These are phyloP conservation scores for Drosophila busckii DNA, from an alignment of 1,140 invertebrate species.

Conservation along the genomic window DNA sequence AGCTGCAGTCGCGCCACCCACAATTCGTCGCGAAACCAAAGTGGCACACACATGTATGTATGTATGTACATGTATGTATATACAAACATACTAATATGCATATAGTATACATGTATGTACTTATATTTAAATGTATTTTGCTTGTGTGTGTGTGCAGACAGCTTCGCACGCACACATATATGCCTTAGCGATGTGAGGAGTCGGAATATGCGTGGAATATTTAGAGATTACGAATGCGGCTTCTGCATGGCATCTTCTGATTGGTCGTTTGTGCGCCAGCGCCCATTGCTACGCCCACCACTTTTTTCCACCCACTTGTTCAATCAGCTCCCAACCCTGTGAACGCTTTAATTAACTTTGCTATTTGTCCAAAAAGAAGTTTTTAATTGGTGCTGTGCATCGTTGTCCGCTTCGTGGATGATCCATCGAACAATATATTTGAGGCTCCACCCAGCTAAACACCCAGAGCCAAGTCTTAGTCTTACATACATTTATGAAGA, in stretches of 20 bases:
- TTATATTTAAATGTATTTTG: slow-evolving; percentile 11
- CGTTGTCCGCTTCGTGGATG: neutral
- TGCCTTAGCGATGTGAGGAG: neutral
- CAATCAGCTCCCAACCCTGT: slow-evolving; percentile 1
- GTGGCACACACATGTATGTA: too few relatives aligned
- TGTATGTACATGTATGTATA: slow-evolving; percentile 1
- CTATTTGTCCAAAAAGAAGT: slow-evolving; percentile 29
- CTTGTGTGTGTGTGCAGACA: slow-evolving; percentile 2
- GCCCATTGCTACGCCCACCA: slow-evolving; percentile 15
- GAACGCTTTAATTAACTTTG: slow-evolving; percentile 57
- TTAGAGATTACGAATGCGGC: slow-evolving; percentile 38
- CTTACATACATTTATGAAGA: too few relatives aligned
- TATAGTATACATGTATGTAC: neutral
- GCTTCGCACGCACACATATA: slow-evolving; percentile 5
- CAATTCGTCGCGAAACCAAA: too few relatives aligned
- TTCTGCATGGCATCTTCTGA: slow-evolving; percentile 59
- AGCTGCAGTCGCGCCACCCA: too few relatives aligned
- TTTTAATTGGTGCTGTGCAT: slow-evolving; percentile 50
- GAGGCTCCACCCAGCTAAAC: slow-evolving; percentile 2
- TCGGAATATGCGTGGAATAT: slow-evolving; percentile 39
- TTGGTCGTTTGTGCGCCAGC: slow-evolving; percentile 63
- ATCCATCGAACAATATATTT: slow-evolving; percentile 19
- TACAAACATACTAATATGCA: too few relatives aligned
- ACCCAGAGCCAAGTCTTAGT: too few relatives aligned
- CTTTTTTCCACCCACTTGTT: neutral